phyloP scores from a whole-genome alignment of 1,140 invertebrate genomes.

The Drosophila eugracilis region DNA sequence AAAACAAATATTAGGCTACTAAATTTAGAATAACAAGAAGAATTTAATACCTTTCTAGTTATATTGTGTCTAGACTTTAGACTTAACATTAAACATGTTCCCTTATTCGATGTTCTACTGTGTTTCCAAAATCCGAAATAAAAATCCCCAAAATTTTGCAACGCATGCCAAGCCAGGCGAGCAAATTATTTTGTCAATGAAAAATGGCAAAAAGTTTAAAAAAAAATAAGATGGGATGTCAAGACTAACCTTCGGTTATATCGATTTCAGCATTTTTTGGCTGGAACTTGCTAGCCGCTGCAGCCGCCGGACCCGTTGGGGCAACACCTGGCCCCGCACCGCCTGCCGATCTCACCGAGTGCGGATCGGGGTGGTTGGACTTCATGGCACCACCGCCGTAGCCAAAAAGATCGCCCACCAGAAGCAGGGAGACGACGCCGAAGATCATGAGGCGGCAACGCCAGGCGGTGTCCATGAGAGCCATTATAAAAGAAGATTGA shows the following conservation, averaged over 20 bases:
- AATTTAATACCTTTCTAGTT: too few species aligned
- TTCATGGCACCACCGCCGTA: slow-evolving; percentile 77
- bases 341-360: slow-evolving; percentile 36
- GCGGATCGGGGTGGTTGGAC: slow-evolving; percentile 64
- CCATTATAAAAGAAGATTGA: slow-evolving; percentile 34
- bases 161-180: not conserved
- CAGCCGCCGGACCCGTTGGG: slow-evolving; percentile 69
- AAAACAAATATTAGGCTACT: not conserved
- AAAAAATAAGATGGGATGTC: slow-evolving; percentile 7
- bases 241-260: slow-evolving; percentile 81
- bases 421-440: slow-evolving; percentile 67
- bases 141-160: not conserved
- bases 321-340: slow-evolving; percentile 38
- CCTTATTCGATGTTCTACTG: too few species aligned
- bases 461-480: slow-evolving; percentile 79
- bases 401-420: slow-evolving; percentile 81
- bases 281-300: slow-evolving; percentile 76
- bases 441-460: slow-evolving; percentile 82
- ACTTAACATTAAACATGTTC: too few species aligned
- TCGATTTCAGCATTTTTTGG: slow-evolving; percentile 83
- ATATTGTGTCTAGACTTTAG: too few species aligned
- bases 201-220: slow-evolving; percentile 10
- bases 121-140: too few species aligned
- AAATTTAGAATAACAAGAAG: not conserved
- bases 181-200: slow-evolving; percentile 24